Evolutionary conservation across 2,888 invertebrate species (phyloP).

Genomic region (Aproaerema taeniolella): DNA sequence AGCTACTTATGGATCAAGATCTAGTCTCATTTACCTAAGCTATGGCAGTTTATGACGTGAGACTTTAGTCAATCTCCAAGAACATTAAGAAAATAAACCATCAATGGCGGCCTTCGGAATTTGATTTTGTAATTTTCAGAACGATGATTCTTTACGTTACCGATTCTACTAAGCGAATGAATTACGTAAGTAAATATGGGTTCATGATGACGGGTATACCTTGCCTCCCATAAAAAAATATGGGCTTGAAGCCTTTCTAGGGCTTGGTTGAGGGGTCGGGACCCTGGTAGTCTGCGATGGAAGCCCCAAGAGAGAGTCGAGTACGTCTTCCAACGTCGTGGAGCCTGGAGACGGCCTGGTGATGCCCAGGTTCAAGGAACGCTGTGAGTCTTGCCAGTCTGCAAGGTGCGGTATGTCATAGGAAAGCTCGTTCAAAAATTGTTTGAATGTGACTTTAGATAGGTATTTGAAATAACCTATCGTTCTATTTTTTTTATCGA

Average conservation of each 20-base stretch:
- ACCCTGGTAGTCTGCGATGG: constrained; percentile 84
- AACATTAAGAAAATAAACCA: too few species aligned
- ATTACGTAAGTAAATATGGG: too few species aligned
- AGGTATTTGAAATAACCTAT: too few species aligned
- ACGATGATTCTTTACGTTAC: too few species aligned
- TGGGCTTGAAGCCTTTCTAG: constrained; percentile 65
- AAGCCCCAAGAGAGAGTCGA: constrained; percentile 93
- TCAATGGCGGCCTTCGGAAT: too few species aligned
- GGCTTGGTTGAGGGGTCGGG: constrained; percentile 81
- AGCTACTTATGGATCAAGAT: too few species aligned
- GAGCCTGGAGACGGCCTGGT: constrained; percentile 86
- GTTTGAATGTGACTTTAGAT: not conserved
- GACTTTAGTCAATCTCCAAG: too few species aligned
- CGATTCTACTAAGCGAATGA: not conserved
- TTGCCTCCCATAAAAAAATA: constrained; percentile 69
- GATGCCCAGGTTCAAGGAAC: constrained; percentile 71
- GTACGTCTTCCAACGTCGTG: constrained; percentile 94
- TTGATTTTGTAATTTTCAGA: too few species aligned
- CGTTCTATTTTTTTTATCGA: too few species aligned
- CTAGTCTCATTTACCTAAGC: too few species aligned
- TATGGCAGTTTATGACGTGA: too few species aligned
- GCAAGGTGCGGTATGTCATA: constrained; percentile 31
- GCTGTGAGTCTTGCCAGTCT: constrained; percentile 73
- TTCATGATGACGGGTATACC: too few species aligned
- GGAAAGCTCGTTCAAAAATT: not conserved